Conservation (phyloP, 2,113 vertebrate species). For the Ptilonorhynchus violaceus region DNA sequence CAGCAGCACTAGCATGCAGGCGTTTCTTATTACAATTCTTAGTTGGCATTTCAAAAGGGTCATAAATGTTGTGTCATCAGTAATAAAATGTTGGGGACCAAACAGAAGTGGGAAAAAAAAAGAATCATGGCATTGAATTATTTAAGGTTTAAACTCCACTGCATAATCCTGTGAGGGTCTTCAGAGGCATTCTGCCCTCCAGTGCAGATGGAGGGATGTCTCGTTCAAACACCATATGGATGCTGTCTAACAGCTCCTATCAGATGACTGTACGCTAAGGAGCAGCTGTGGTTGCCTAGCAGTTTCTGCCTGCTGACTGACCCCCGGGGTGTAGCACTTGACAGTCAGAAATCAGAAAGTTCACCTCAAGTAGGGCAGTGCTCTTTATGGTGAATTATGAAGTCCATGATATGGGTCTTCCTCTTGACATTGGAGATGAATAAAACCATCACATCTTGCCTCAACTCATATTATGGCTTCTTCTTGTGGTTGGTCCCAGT, state of each 20-base stretch:
- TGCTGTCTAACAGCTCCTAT: background rate
- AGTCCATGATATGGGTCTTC: background rate
- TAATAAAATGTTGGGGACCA: background rate
- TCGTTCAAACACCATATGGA: background rate
- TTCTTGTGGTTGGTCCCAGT: background rate
- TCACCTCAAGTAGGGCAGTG: background rate
- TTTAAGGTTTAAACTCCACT: background rate
- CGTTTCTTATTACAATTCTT: constrained; percentile 1
- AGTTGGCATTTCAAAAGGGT: background rate
- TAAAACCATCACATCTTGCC: background rate
- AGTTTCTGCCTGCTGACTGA: background rate
- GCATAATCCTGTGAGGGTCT: background rate
- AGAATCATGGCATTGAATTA: background rate
- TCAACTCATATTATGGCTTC: accelerated
- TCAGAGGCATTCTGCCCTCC: background rate
- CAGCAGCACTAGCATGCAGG: background rate
- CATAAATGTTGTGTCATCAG: background rate
- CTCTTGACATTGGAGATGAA: background rate
- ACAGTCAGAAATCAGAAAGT: background rate
- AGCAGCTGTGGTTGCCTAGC: background rate
- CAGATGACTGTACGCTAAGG: background rate
- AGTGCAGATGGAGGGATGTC: background rate
- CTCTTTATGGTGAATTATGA: background rate
- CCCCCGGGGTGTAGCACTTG: accelerated
- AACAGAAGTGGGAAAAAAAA: background rate